Conservation (phyloP, 2,797 vertebrate genomes). For the Pantherophis vulpinus region DNA sequence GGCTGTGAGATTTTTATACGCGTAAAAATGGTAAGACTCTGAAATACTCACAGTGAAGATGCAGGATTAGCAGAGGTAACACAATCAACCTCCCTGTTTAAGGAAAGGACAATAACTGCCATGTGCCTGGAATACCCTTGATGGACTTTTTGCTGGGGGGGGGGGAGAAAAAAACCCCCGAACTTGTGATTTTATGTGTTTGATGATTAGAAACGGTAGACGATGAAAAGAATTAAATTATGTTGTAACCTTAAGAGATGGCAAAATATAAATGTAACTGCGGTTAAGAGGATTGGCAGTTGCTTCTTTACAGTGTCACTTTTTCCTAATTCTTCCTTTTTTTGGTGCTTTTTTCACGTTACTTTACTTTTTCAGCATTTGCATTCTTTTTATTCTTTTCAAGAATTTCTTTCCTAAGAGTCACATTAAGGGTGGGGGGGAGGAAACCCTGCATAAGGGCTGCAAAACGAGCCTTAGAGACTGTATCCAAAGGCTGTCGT, state of each 20-base stretch:
- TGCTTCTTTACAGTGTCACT: background rate
- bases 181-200: too few species aligned
- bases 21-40: background rate
- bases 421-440: background rate
- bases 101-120: background rate
- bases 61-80: background rate
- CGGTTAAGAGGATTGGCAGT: background rate
- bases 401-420: background rate
- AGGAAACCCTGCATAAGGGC: background rate
- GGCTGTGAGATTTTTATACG: background rate
- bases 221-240: background rate
- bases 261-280: background rate
- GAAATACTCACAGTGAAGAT: background rate
- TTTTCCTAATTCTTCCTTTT: background rate
- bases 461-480: background rate
- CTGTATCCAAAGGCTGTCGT: background rate
- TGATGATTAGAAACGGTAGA: background rate
- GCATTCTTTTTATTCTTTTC: background rate
- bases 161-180: too few species aligned
- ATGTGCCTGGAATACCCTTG: background rate
- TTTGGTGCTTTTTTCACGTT: background rate
- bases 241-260: background rate
- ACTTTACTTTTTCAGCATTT: background rate
- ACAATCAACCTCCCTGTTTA: too few species aligned
- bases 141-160: background rate